phyloP scores from a whole-genome alignment of 2,888 invertebrate genomes.

The Rhamnusium bicolor region DNA sequence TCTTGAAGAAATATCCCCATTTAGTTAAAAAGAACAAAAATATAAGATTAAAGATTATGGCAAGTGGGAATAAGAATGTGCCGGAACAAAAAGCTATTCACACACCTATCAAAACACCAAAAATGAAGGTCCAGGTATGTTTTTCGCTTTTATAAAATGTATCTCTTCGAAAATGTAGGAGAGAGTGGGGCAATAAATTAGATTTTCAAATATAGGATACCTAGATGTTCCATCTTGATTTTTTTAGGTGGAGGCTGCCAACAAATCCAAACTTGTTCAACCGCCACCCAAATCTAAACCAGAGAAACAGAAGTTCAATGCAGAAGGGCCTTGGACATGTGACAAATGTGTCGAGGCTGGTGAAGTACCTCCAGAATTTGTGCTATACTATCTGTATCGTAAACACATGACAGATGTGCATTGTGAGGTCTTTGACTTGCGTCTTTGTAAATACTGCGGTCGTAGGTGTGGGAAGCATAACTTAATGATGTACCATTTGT shows the following conservation, averaged over 20 bases:
- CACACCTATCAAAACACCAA: conserved; percentile 33
- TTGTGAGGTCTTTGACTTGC: conserved; percentile 82
- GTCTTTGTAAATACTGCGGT: conserved; percentile 90
- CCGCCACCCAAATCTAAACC: conserved; percentile 14
- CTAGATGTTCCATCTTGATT: too few relatives aligned
- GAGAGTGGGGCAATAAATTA: too few relatives aligned
- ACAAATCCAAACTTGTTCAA: conserved; percentile 3
- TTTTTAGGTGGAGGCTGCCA: conserved; percentile 7
- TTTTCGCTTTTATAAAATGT: background rate
- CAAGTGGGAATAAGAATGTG: conserved; percentile 61
- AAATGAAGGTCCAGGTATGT: conserved; percentile 31
- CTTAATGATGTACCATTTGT: conserved; percentile 84
- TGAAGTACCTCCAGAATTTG: conserved; percentile 77
- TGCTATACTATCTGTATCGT: conserved; percentile 84
- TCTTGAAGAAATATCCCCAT: conserved; percentile 90
- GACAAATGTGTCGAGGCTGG: conserved; percentile 81
- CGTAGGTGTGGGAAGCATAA: conserved; percentile 83
- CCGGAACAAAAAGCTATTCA: conserved; percentile 42
- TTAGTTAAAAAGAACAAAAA: conserved; percentile 90
- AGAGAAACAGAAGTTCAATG: conserved; percentile 70
- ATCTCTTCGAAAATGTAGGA: too few relatives aligned
- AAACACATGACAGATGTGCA: conserved; percentile 88
- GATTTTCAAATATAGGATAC: too few relatives aligned
- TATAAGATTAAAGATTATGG: conserved; percentile 88
- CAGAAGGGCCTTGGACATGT: conserved; percentile 87